Base-by-base conservation (phyloP, 2,888 invertebrate species). In the Phymatocera aterrima region DNA sequence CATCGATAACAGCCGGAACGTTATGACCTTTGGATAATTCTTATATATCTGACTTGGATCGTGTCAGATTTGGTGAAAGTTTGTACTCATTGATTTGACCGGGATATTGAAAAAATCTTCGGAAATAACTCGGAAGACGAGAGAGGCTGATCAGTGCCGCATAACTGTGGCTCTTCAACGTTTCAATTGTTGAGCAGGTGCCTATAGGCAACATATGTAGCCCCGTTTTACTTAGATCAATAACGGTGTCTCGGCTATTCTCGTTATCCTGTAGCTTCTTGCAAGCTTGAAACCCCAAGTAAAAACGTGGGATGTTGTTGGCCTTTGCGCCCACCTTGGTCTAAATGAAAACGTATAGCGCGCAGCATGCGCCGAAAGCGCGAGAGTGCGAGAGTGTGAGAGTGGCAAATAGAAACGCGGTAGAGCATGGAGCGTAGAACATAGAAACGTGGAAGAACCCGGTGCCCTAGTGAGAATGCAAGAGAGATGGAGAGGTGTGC, bases 321-420 rank as follows among this genome's bases (percentile, higher is more conserved):
- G 72, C 51, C 72, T 51, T 51, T 34, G 72, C 72, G 34, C 34
- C 72, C 18, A n/a, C 51, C 72, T 6, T 72, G 48, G 48, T 72
- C 48, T 18, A 72, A 72, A 72, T 72, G 72, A 51, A 72, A 72
- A 72, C 72, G 51, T 72, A 68, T 64, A 68, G 68, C 28, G 46
- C 68, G 34, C 24, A 48, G 15, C 61, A 60, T 12, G 43, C n/a
- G 28, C 72, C 18, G 51, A 72, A 48, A 51, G 51, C 48, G 64
- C 60, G n/a, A n/a, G n/a, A n/a, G n/a, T n/a, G 46, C 72, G 51
- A 51, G 75, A 60, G 75, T 75, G 75, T 57, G 75, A 60, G 75
- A 57, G 75, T 75, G 57, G 75, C 75, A 75, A 57, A 57, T 75
- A 75, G 75, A 75, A 75, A 75, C 75, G 75, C 75, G 75, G 75